A percentile compares a stretch with the other conserved stretches of the same genome.
These are phyloP conservation scores for Andricus quercusramuli DNA, from an alignment of 2,888 invertebrate genomes.

Conservation along the genomic window DNA sequence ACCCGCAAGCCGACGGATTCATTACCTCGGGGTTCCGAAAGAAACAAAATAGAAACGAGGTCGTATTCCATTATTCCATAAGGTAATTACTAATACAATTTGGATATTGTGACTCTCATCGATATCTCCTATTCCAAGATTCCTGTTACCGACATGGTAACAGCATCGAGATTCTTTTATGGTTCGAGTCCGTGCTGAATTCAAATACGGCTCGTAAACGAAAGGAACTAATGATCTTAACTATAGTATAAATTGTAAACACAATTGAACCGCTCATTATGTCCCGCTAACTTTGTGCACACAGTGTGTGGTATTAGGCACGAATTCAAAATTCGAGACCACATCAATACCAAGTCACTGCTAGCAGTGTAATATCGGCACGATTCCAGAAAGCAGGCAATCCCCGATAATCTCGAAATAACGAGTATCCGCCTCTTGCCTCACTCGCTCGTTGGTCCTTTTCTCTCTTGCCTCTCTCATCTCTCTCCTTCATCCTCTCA, in stretches of 20 bases:
- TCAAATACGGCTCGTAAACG: not conserved
- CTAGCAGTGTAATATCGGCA: slow-evolving; percentile 58
- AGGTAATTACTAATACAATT: too few relatives aligned
- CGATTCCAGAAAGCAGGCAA: slow-evolving; percentile 71
- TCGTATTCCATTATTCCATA: too few relatives aligned
- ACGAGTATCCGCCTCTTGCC: slow-evolving; percentile 61
- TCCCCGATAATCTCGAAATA: slow-evolving; percentile 74
- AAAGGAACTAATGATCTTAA: too few relatives aligned
- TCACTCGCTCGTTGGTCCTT: slow-evolving; percentile 41
- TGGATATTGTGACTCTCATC: too few relatives aligned
- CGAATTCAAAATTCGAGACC: slow-evolving; percentile 15
- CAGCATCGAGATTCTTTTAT: not conserved
- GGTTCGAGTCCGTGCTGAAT: not conserved
- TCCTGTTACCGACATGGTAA: too few relatives aligned
- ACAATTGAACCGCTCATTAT: too few relatives aligned
- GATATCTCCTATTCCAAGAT: too few relatives aligned
- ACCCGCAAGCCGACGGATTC: too few relatives aligned
- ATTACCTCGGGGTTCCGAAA: too few relatives aligned
- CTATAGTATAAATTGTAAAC: too few relatives aligned
- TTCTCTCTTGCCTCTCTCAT: slow-evolving; percentile 52
- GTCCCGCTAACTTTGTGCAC: not conserved
- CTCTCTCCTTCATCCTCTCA: slow-evolving; percentile 66
- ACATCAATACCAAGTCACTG: slow-evolving; percentile 22
- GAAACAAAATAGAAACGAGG: too few relatives aligned
- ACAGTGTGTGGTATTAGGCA: slow-evolving; percentile 4